A percentile compares a stretch with the other conserved stretches of the same genome.
Conservation (phyloP, 2,113 vertebrate species). For the Probosciger aterrimus region DNA sequence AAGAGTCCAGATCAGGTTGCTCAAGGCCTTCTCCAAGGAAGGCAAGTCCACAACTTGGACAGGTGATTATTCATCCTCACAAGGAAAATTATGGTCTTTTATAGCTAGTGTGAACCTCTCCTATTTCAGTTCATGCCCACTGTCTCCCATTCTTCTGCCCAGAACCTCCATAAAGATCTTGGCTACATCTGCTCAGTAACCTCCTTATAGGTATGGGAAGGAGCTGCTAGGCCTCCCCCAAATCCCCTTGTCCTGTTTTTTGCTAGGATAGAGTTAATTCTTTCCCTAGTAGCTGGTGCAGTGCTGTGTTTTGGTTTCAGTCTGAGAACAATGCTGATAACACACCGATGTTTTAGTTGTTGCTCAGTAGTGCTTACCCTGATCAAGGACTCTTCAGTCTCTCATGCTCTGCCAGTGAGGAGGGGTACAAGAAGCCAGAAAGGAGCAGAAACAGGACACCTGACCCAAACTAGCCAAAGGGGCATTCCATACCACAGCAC, state of each 20-base stretch:
- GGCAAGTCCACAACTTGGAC: background rate
- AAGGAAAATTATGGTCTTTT: background rate
- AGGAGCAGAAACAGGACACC: background rate
- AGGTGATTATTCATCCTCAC: background rate
- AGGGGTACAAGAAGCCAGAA: background rate
- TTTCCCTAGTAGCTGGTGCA: background rate
- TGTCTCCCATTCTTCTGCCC: background rate
- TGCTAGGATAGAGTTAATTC: background rate
- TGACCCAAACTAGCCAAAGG: background rate
- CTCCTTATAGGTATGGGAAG: background rate
- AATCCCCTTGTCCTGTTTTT: background rate
- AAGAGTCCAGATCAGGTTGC: background rate
- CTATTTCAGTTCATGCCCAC: background rate
- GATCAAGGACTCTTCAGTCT: background rate
- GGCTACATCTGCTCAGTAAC: background rate
- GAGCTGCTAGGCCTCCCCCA: background rate
- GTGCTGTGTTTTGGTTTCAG: background rate
- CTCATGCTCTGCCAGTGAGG: background rate
- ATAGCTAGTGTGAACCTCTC: background rate
- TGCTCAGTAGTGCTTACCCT: background rate
- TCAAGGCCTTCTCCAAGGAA: background rate
- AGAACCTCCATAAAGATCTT: background rate
- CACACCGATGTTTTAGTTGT: background rate
- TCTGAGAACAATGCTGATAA: background rate
- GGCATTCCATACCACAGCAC: background rate